These are phyloP conservation scores for Sinosuthora webbiana DNA, from an alignment of 2,113 vertebrate genomes.

Conservation along the genomic window DNA sequence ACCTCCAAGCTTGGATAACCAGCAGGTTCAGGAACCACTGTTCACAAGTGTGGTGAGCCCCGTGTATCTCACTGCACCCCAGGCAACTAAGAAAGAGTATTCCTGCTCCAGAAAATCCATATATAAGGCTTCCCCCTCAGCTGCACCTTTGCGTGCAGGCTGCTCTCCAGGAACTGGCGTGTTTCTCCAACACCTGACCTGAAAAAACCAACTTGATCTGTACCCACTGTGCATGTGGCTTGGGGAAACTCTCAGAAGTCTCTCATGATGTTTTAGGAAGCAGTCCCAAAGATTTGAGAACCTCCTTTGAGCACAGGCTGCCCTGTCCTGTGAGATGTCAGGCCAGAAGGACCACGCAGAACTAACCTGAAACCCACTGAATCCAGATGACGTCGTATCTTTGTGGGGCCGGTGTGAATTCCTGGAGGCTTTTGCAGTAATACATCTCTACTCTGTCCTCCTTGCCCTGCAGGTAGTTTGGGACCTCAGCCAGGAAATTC, in stretches of 20 bases:
- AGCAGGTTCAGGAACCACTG: not conserved
- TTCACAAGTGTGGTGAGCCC: not conserved
- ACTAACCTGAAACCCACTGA: slow-evolving; percentile 96
- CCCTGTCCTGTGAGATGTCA: not conserved
- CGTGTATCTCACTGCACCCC: not conserved
- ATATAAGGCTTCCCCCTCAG: not conserved
- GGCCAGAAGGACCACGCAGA: not conserved
- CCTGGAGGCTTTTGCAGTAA: slow-evolving; percentile 89
- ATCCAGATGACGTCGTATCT: slow-evolving; percentile 97
- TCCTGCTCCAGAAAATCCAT: not conserved
- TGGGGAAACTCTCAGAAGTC: not conserved
- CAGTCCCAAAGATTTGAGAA: not conserved
- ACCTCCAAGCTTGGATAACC: not conserved
- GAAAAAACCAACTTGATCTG: not conserved
- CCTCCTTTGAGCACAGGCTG: not conserved
- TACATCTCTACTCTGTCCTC: slow-evolving; percentile 86
- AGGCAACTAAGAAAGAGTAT: not conserved
- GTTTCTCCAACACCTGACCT: accelerated
- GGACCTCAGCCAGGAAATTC: slow-evolving; percentile 88
- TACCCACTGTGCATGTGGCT: not conserved
- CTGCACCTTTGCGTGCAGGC: not conserved
- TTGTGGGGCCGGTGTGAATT: slow-evolving; percentile 79
- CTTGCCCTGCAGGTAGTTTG: slow-evolving; percentile 82
- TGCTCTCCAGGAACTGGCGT: not conserved
- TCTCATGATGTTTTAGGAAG: not conserved